A percentile compares a stretch with the other conserved stretches of the same genome.
These are phyloP conservation scores for Mythimna vitellina DNA, from an alignment of 2,888 invertebrate species.

Conservation along the genomic window DNA sequence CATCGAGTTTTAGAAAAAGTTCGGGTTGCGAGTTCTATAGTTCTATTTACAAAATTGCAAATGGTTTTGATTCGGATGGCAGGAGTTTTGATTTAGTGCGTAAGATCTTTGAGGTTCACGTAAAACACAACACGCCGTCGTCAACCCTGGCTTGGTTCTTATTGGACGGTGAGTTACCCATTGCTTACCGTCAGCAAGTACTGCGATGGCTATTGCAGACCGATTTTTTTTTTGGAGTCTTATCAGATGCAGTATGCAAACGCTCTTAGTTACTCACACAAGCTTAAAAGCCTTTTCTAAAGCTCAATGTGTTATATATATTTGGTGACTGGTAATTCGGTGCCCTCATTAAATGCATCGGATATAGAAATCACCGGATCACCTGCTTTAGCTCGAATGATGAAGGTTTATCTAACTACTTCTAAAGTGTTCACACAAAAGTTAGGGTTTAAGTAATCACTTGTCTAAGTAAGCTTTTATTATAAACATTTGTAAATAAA, in stretches of 20 bases:
- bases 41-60: no score
- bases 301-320: background rate
- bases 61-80: no score
- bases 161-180: no score
- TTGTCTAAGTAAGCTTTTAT: constrained; percentile 19
- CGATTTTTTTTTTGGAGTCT: background rate
- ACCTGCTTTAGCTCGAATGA: background rate
- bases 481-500: constrained; percentile 51
- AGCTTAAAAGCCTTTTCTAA: background rate
- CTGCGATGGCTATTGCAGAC: no score
- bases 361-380: background rate
- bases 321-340: background rate
- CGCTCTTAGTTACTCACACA: background rate
- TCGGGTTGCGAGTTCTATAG: no score
- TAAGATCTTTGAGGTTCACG: no score
- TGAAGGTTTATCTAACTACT: constrained; percentile 1
- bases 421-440: constrained; percentile 4
- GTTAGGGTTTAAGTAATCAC: constrained; percentile 13
- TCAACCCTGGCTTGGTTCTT: no score
- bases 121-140: no score
- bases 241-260: background rate
- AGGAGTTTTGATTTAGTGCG: no score
- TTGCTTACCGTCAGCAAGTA: no score
- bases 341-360: background rate
- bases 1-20: constrained; percentile 19